Evolutionary conservation across 2,113 vertebrate genomes (phyloP), one percentile per base, ranked within the genome.

Genomic region (Xiphias gladius): DNA sequence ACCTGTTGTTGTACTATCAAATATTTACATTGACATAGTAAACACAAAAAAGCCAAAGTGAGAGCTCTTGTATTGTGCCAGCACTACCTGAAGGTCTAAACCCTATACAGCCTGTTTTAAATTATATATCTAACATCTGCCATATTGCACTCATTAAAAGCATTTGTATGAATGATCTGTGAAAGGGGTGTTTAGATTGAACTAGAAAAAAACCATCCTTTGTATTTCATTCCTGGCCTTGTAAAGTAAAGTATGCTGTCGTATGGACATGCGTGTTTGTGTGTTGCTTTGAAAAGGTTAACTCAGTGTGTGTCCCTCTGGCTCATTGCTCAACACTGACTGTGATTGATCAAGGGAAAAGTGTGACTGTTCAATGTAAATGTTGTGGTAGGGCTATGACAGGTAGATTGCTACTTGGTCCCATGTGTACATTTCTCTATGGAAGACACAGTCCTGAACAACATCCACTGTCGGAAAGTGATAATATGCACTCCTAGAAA

Each of bases 241-340:
- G 84, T 90, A 89, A 84, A 91, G 87, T 85, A 85, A 91, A 89
- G 78, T 79, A 72, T 80, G 80, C 76, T 41, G 48, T 68, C 2
- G 12, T 88, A 77, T 71, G 82, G 41, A 84, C n/a, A n/a, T 79
- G 72, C 76, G 65, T 77, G 35, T 76, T 35, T 26, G 57, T 73
- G 82, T 82, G 22, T 66, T 74, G n/a, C 41, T 48, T 16, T 75
- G 62, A 85, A 85, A 88, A 26, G 35, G 63, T 65, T 79, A 46
- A 37, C 62, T 79, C 22, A 12, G 30, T 68, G 48, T 86, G 68
- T 82, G 41, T 76, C 26, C 37, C 43, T 72, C 52, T 61, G 72
- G 75, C 82, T 41, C 67, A 22, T 19, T 63, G 22, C 52, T 78
- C 67, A 37, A 57, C 58, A 30, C 57, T 59, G 59, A 82, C 77